Conservation (phyloP, 1,140 invertebrate species). For the Neomicropteryx cornuta region DNA sequence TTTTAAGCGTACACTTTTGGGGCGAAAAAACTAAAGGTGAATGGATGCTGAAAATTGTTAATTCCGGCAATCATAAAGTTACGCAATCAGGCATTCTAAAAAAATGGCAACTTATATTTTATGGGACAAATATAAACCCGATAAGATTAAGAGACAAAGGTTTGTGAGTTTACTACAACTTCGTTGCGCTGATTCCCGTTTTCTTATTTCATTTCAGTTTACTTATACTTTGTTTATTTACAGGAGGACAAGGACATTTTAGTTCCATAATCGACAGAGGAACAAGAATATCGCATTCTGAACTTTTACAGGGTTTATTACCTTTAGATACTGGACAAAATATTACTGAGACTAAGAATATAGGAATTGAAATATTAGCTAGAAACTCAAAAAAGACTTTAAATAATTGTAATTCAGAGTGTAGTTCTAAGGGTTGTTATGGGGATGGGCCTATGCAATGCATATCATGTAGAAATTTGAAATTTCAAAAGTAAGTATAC, state of each 20-base stretch:
- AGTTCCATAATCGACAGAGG: too few species aligned
- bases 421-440: conserved; percentile 68
- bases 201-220: too few species aligned
- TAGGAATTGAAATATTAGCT: too few species aligned
- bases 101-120: conserved; percentile 88
- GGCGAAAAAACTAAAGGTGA: conserved; percentile 82
- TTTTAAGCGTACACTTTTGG: conserved; percentile 94
- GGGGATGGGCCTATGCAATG: conserved; percentile 69
- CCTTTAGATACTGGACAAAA: too few species aligned
- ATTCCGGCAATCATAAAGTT: conserved; percentile 69
- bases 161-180: conserved; percentile 19
- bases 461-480: conserved; percentile 64
- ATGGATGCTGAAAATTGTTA: conserved; percentile 88
- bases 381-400: too few species aligned
- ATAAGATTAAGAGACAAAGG: conserved; percentile 44
- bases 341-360: too few species aligned
- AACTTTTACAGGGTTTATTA: too few species aligned
- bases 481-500: conserved; percentile 59
- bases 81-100: conserved; percentile 74
- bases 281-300: too few species aligned
- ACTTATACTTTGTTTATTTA: too few species aligned
- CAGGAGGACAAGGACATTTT: too few species aligned
- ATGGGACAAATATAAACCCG: conserved; percentile 75
- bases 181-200: too few species aligned
- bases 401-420: conserved; percentile 66